Percentiles rank a stretch among this genome's conserved stretches.
Evolutionary conservation across 2,888 invertebrate genomes (phyloP).

Genomic region (Cristatella mucedo): DNA sequence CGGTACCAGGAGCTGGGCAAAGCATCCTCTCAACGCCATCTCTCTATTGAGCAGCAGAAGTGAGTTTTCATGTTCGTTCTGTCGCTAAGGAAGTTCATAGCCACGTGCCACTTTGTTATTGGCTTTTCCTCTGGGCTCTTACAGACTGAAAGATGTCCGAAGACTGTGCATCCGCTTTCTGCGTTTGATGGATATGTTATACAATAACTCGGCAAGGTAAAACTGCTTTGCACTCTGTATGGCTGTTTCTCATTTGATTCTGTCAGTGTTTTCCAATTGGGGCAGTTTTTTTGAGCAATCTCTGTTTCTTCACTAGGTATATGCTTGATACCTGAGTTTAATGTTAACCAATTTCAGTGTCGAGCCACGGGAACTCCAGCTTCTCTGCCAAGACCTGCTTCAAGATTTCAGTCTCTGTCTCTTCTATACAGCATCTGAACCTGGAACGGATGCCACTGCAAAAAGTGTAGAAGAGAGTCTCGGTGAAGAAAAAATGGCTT

Average conservation of each 20-base stretch:
- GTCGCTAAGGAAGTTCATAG: no score
- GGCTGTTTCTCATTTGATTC: no score
- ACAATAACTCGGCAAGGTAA: conserved; percentile 20
- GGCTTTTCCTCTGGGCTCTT: no score
- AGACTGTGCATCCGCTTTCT: conserved; percentile 30
- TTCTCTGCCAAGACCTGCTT: conserved; percentile 39
- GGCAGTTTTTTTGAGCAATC: no score
- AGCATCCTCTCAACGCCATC: conserved; percentile 16
- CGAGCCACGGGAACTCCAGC: conserved; percentile 24
- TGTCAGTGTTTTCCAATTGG: no score
- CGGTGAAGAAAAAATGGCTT: conserved; percentile 12
- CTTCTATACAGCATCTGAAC: conserved; percentile 43
- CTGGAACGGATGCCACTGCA: conserved; percentile 14
- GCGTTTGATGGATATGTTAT: conserved; percentile 29
- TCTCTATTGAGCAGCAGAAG: conserved; percentile 29
- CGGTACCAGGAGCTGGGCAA: conserved; percentile 20
- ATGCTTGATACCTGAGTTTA: neutral
- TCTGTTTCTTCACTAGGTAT: no score
- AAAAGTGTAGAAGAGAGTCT: conserved; percentile 15
- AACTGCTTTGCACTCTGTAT: no score
- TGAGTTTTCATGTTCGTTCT: no score
- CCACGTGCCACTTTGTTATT: no score
- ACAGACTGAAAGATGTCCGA: conserved; percentile 32
- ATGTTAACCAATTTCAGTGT: conserved; percentile 16
- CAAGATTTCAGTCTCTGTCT: conserved; percentile 59